These are phyloP conservation scores for Enteromius afrohamiltoni DNA, from an alignment of 2,797 vertebrate species.

Conservation along the genomic window DNA sequence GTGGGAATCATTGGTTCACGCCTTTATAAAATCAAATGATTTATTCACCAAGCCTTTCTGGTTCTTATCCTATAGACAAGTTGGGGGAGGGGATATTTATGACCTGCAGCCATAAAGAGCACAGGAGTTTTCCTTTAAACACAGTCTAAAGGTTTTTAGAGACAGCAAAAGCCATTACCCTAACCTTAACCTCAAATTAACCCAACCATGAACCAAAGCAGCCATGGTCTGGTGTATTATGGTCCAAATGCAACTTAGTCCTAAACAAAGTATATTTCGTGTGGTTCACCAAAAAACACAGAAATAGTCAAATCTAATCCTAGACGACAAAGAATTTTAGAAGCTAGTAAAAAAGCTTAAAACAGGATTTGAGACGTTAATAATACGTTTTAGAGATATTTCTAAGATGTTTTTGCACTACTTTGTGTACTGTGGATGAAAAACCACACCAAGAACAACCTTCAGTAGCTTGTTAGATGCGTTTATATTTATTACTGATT, in stretches of 20 bases:
- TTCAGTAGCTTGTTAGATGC: background rate
- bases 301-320: background rate
- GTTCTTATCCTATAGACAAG: conserved; percentile 34
- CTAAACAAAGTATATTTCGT: background rate
- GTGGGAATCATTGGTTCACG: conserved; percentile 64
- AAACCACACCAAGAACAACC: background rate
- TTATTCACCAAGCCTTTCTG: conserved; percentile 55
- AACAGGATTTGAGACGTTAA: background rate
- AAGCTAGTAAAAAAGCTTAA: background rate
- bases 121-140: conserved; percentile 28
- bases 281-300: background rate
- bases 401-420: background rate
- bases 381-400: background rate
- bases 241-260: background rate
- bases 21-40: conserved; percentile 66
- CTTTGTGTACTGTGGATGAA: background rate
- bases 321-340: background rate
- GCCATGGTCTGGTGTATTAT: background rate
- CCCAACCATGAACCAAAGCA: conserved; percentile 31
- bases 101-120: conserved; percentile 37
- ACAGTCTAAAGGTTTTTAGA: conserved; percentile 38
- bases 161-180: conserved; percentile 32
- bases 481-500: background rate
- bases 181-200: conserved; percentile 39
- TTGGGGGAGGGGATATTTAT: conserved; percentile 39